A percentile compares a stretch with the other conserved stretches of the same genome.
These are phyloP conservation scores for Equus przewalskii DNA, from an alignment of 2,113 vertebrate species.

Conservation along the genomic window DNA sequence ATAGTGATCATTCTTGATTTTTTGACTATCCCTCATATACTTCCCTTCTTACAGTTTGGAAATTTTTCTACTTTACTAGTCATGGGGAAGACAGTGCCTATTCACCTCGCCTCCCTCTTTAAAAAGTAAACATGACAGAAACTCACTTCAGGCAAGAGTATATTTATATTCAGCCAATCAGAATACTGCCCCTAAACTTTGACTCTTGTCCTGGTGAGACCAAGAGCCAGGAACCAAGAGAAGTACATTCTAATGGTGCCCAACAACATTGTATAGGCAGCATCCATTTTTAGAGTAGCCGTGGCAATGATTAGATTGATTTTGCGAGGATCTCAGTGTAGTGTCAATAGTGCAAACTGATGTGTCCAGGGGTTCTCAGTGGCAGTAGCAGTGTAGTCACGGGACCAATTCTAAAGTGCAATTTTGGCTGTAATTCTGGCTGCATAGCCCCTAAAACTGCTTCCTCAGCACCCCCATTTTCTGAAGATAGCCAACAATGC, in stretches of 20 bases:
- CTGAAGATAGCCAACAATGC: not conserved
- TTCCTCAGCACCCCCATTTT: not conserved
- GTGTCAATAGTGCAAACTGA: not conserved
- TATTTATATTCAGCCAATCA: not conserved
- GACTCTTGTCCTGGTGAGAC: not conserved
- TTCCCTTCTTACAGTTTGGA: not conserved
- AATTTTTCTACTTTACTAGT: not conserved
- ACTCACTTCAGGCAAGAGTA: not conserved
- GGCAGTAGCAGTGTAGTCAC: not conserved
- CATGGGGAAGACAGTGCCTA: not conserved
- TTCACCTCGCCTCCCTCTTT: not conserved
- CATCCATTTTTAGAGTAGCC: not conserved
- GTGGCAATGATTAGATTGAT: fast-evolving
- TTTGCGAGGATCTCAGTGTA: not conserved
- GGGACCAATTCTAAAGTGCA: not conserved
- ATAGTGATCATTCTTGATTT: not conserved
- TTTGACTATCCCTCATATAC: not conserved
- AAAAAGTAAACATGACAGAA: conserved; percentile 23
- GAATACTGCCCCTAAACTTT: not conserved
- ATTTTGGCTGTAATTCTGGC: not conserved
- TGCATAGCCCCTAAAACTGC: not conserved
- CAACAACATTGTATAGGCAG: not conserved
- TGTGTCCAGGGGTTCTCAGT: not conserved
- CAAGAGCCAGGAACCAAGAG: not conserved
- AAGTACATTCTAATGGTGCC: not conserved